Conservation (phyloP, 2,113 vertebrate genomes). For the Pomatostomus ruficeps region DNA sequence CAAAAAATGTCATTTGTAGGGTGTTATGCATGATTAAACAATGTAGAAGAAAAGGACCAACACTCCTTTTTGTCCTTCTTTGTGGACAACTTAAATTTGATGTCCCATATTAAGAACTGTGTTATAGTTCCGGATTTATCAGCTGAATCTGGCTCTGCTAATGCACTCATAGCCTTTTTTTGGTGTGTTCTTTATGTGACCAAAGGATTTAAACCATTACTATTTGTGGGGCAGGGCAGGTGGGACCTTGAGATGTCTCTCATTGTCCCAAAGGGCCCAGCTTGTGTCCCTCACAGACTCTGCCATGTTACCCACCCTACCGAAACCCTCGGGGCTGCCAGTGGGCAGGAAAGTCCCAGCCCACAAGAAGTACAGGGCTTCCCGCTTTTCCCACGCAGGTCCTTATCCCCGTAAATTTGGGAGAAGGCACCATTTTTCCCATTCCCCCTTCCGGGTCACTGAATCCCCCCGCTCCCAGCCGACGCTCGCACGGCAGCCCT, state of each 20-base stretch:
- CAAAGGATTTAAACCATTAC: background rate
- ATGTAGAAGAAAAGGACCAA: background rate
- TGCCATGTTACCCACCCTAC: background rate
- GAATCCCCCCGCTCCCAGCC: background rate
- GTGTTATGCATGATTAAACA: accelerated
- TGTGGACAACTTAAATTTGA: background rate
- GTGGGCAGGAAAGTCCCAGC: background rate
- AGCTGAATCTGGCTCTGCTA: background rate
- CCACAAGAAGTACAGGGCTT: background rate
- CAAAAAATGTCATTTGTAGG: background rate
- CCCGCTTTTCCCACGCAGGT: background rate
- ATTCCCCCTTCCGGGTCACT: too few species aligned
- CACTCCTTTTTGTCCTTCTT: background rate
- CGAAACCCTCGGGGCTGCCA: background rate
- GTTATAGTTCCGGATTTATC: background rate
- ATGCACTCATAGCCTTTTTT: background rate
- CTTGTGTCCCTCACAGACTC: background rate
- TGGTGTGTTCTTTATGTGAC: accelerated
- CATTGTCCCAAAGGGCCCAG: background rate
- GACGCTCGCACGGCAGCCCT: too few species aligned
- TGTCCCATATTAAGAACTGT: background rate
- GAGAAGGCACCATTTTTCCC: background rate
- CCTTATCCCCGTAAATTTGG: background rate
- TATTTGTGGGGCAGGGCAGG: background rate
- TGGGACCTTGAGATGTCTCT: background rate